Conservation (phyloP, 2,113 vertebrate genomes). For the Tragelaphus imberbis region DNA sequence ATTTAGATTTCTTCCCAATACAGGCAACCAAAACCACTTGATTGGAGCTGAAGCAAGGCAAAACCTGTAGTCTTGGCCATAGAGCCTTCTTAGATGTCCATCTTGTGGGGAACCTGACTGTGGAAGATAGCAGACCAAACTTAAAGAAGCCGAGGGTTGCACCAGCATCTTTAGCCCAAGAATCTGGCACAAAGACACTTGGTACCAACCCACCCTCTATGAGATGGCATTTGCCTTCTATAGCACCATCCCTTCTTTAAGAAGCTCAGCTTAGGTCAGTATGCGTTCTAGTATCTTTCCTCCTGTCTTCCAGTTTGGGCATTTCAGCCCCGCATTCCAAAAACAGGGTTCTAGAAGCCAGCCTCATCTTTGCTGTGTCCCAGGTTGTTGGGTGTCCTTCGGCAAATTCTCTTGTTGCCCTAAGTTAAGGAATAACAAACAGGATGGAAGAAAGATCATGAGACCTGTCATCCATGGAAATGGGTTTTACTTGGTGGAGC, state of each 20-base stretch:
- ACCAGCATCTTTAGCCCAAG: no score
- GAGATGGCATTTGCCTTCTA: neutral
- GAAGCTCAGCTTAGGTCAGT: neutral
- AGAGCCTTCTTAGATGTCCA: neutral
- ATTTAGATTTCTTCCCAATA: neutral
- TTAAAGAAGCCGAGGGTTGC: neutral
- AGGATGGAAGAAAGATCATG: neutral
- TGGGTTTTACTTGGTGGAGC: neutral
- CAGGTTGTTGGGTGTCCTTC: neutral
- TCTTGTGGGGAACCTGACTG: neutral
- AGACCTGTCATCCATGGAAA: neutral
- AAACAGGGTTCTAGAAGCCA: neutral
- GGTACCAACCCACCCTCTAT: neutral
- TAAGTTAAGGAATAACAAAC: neutral
- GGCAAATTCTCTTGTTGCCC: neutral
- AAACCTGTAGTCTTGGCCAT: neutral
- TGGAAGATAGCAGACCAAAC: neutral
- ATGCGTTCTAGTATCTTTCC: neutral
- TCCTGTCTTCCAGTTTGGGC: neutral
- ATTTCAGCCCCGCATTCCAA: neutral
- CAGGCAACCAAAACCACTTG: neutral
- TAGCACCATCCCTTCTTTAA: neutral
- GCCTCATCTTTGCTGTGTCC: neutral
- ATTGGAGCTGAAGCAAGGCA: neutral
- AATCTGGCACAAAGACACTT: neutral